Conservation (phyloP, 2,113 vertebrate species). For the Anolis sagrei region DNA sequence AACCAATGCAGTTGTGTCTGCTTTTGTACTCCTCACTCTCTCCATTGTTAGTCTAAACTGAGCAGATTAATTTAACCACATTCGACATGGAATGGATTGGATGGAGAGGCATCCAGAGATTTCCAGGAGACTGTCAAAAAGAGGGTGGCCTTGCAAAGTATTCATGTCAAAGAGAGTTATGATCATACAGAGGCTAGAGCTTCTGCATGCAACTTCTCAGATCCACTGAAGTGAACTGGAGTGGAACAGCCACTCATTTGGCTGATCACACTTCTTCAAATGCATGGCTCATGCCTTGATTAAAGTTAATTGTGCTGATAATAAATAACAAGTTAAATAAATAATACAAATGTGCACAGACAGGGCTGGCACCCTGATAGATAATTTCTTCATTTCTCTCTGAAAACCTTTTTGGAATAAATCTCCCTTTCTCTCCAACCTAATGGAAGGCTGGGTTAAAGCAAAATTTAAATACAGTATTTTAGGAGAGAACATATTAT, state of each 20-base stretch:
- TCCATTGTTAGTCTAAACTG: background rate
- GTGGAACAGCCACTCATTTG: constrained; percentile 7
- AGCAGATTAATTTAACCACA: background rate
- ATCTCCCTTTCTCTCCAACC: background rate
- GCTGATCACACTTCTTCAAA: constrained; percentile 28
- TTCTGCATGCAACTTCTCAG: constrained; percentile 9
- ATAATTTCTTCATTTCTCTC: constrained; percentile 22
- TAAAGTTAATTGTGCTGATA: constrained; percentile 4
- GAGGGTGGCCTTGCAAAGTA: constrained; percentile 19
- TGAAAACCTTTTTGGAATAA: constrained; percentile 21
- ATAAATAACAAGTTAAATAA: constrained; percentile 27
- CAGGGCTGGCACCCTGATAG: background rate
- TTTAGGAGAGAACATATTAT: background rate
- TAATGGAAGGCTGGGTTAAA: background rate
- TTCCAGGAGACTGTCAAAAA: constrained; percentile 6
- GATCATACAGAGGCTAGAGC: background rate
- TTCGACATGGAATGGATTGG: constrained; percentile 1
- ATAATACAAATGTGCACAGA: constrained; percentile 12
- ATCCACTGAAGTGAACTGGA: constrained; percentile 26
- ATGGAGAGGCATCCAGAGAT: background rate
- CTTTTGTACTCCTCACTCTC: background rate
- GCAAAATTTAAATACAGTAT: background rate
- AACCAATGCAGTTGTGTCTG: background rate
- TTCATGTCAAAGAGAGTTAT: background rate
- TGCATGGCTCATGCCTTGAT: constrained; percentile 23